phyloP scores from a whole-genome alignment of 1,140 invertebrate genomes.

The Drosophila fuyamai region DNA sequence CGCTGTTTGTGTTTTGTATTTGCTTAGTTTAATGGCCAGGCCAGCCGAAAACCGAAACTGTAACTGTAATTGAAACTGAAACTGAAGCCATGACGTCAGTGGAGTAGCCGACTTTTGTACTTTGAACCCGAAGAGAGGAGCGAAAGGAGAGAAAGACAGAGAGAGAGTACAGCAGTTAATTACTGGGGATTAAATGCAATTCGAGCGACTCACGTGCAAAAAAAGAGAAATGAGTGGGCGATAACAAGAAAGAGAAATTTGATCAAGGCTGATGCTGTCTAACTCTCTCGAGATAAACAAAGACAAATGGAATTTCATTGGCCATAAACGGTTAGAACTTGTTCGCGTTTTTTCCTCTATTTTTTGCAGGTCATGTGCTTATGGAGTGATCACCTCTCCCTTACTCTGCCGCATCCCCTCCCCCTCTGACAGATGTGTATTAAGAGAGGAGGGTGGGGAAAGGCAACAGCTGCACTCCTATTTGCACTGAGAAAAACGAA shows the following conservation, averaged over 20 bases:
- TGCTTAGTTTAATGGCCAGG: slow-evolving; percentile 43
- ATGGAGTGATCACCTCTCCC: slow-evolving; percentile 57
- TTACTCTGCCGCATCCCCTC: slow-evolving; percentile 6
- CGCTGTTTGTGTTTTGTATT: slow-evolving; percentile 32
- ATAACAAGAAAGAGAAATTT: neutral
- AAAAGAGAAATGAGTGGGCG: slow-evolving; percentile 1
- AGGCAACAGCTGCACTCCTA: slow-evolving; percentile 21
- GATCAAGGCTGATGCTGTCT: slow-evolving; percentile 33
- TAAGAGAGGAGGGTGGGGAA: neutral
- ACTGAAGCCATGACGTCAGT: slow-evolving; percentile 66
- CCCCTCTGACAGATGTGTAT: slow-evolving; percentile 10
- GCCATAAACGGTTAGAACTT: slow-evolving; percentile 69
- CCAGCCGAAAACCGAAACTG: slow-evolving; percentile 33
- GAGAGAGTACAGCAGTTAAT: slow-evolving; percentile 1
- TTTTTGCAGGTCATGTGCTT: slow-evolving; percentile 62
- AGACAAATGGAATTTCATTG: slow-evolving; percentile 36
- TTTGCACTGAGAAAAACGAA: slow-evolving; percentile 16
- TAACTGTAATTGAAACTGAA: slow-evolving; percentile 57
- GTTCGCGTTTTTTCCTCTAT: slow-evolving; percentile 26
- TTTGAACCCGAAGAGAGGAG: slow-evolving; percentile 12
- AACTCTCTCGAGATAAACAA: slow-evolving; percentile 47
- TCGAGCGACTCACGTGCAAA: slow-evolving; percentile 28
- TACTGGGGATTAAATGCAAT: slow-evolving; percentile 26
- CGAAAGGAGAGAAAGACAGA: slow-evolving; percentile 1
- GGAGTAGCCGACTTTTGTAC: slow-evolving; percentile 57